These are phyloP conservation scores for Lasioglossum figueresi DNA, from an alignment of 2,888 invertebrate species.

Conservation along the genomic window DNA sequence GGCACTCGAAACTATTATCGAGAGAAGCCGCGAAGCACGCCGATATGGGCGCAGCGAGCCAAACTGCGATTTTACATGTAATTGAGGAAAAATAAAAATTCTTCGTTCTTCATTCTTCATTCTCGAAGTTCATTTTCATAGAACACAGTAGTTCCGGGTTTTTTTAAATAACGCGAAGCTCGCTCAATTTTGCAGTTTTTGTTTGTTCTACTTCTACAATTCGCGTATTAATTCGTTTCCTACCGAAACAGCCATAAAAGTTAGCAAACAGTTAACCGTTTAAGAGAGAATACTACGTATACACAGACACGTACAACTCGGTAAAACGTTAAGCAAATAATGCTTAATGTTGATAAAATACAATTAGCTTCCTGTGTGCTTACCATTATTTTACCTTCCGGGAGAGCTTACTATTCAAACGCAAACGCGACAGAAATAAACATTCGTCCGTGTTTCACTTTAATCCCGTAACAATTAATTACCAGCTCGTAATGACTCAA, in stretches of 20 bases:
- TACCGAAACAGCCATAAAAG: neutral
- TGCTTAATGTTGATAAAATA: constrained; percentile 3
- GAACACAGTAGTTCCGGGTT: no score
- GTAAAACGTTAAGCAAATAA: constrained; percentile 1
- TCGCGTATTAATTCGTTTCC: neutral
- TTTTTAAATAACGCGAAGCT: no score
- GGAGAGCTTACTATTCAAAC: constrained; percentile 3
- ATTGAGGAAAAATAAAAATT: neutral
- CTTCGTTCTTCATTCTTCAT: no score
- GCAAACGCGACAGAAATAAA: neutral
- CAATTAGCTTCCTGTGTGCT: constrained; percentile 2
- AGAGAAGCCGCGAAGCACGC: constrained; percentile 47
- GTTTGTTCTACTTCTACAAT: neutral
- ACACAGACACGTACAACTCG: neutral
- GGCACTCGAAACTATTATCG: constrained; percentile 80
- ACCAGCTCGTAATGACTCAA: neutral
- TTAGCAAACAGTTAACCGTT: neutral
- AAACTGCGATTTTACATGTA: neutral
- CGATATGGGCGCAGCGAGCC: neutral
- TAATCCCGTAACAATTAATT: constrained; percentile 5
- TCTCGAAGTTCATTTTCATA: no score
- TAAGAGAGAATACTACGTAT: neutral
- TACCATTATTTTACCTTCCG: constrained; percentile 5
- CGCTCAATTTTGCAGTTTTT: neutral
- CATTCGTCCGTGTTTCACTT: neutral